Base-by-base conservation (phyloP, 2,797 vertebrate genomes). In the Myiotriccus ornatus region DNA sequence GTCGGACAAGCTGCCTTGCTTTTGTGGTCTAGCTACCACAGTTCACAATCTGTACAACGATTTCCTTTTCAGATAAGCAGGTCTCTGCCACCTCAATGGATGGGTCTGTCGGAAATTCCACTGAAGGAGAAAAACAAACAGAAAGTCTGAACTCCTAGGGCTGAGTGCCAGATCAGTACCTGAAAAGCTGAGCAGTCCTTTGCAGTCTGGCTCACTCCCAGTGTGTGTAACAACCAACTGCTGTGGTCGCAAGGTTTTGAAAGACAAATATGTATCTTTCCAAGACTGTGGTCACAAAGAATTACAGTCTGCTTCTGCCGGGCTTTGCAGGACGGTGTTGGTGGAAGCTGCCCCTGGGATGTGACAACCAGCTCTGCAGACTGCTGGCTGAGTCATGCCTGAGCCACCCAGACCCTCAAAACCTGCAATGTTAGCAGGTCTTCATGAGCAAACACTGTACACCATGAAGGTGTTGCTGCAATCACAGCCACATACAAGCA, bases 1-100 rank as follows among this genome's bases (percentile, higher is more conserved):
- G 49, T 49, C 0, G 3, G 75, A 79, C 25, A 67, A 77, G 44
- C 70, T 80, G 60, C 46, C n/a, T 65, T 55, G 30, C 21, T 88
- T 84, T 74, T 76, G 63, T 74, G 78, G 52, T 83, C 70, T 56
- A 47, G 20, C 37, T 65, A 39, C 44, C 55, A 47, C 47, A 52
- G 28, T 27, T 81, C 32, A 43, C 47, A 91, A 68, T n/a, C 84
- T 79, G 71, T 82, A 76, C 44, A 78, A 53, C 20, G 28, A 41
- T 53, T 91, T 95, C 70, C 80, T 75, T 44, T 79, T n/a, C 69
- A 90, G 52, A 91, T 67, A 93, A 93, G 70, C 35, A 73, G 30
- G 21, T 60, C 82, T 93, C 77, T 63, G 47, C 32, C 43, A 32
- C 68, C 69, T 55, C 76, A 63, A 8, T 43, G 75, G 63, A 71